Evolutionary conservation across 2,113 vertebrate genomes (phyloP).

Genomic region (Grallaria varia): DNA sequence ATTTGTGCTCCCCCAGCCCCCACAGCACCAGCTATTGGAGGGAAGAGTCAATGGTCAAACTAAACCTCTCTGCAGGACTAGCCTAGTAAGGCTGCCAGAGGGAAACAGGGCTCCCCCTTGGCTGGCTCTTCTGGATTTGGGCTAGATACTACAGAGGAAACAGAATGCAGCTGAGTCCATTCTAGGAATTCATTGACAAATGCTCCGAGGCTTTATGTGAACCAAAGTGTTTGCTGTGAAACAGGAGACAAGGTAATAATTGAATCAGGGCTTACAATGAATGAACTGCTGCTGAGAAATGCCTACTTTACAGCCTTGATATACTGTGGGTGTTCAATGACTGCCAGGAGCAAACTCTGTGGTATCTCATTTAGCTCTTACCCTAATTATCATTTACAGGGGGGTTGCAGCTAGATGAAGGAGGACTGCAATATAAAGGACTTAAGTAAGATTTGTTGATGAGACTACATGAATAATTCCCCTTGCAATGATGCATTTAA

Average conservation of each 20-base stretch:
- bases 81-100: background rate
- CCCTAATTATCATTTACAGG: constrained; percentile 43
- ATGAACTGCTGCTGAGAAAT: constrained; percentile 54
- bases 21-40: background rate
- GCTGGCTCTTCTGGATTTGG: background rate
- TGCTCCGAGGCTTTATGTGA: background rate
- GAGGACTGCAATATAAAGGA: constrained; percentile 14
- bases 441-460: constrained; percentile 50
- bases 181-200: background rate
- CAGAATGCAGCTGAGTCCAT: background rate
- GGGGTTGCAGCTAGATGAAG: background rate
- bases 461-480: constrained; percentile 47
- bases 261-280: background rate
- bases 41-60: background rate
- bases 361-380: constrained; percentile 37
- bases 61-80: background rate
- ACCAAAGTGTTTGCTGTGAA: background rate
- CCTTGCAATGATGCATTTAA: constrained; percentile 12
- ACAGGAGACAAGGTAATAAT: constrained; percentile 38
- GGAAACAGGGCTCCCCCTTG: background rate
- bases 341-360: constrained; percentile 44
- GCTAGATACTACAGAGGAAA: background rate
- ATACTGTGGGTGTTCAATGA: constrained; percentile 19
- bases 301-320: background rate
- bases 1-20: background rate